Percentiles rank a stretch among this genome's conserved stretches.
These are phyloP conservation scores for Tipula confusa DNA, from an alignment of 2,888 invertebrate genomes.

Conservation along the genomic window DNA sequence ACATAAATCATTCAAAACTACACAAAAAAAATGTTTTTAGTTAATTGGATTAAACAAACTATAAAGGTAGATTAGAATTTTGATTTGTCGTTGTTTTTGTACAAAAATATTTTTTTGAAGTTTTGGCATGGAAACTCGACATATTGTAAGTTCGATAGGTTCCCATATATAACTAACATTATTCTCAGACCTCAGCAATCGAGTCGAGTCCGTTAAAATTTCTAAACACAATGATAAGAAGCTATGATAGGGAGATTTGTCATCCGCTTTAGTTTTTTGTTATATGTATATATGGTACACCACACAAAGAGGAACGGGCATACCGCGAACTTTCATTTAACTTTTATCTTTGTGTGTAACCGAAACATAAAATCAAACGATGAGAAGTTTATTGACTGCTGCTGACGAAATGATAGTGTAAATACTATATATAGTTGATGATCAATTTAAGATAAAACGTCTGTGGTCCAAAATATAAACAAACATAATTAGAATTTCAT, in stretches of 20 bases:
- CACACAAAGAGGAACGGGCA: no score
- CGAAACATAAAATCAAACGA: background rate
- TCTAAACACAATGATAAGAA: background rate
- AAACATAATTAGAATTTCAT: background rate
- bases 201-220: background rate
- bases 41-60: conserved; percentile 12
- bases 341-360: background rate
- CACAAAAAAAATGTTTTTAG: conserved; percentile 13
- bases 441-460: background rate
- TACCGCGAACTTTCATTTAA: background rate
- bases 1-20: background rate
- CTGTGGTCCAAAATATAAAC: background rate
- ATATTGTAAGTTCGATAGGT: background rate
- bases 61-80: background rate
- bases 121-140: background rate
- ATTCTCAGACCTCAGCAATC: background rate
- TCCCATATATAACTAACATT: background rate
- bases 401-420: background rate
- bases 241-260: background rate
- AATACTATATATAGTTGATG: conserved; percentile 13
- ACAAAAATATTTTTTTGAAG: background rate
- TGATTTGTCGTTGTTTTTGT: background rate
- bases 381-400: background rate
- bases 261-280: background rate
- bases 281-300: background rate